Evolutionary conservation across 2,113 vertebrate species (phyloP).

Genomic region (Pelusios castaneus): DNA sequence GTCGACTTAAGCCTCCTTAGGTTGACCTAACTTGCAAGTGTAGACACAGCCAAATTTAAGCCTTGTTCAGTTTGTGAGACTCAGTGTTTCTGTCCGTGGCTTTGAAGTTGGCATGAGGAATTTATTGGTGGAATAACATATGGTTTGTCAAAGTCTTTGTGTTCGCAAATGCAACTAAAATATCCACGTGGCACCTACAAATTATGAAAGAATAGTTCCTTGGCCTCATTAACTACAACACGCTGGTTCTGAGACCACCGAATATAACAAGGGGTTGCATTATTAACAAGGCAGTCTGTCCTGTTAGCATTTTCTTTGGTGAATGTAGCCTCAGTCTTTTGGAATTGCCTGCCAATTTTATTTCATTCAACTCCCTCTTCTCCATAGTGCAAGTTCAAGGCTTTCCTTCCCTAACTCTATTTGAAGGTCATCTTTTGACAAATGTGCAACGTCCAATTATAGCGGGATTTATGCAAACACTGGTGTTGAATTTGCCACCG

Average conservation of each 20-base stretch:
- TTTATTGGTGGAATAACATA: neutral
- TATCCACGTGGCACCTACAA: neutral
- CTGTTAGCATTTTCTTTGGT: neutral
- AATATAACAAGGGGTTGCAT: neutral
- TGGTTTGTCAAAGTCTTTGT: neutral
- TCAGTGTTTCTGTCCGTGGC: neutral
- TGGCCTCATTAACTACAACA: neutral
- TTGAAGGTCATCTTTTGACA: neutral
- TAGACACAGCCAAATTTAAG: no score
- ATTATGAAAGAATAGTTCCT: neutral
- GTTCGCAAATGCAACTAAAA: neutral
- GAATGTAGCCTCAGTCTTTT: neutral
- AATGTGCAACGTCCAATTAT: neutral
- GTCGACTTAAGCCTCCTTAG: no score
- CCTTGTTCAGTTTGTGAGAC: neutral
- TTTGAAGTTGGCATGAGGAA: neutral
- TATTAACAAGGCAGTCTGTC: neutral
- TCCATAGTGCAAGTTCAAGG: neutral
- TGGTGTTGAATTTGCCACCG: neutral
- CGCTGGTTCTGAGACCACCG: no score
- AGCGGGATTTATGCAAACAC: neutral
- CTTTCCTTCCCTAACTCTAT: neutral
- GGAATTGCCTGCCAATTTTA: conserved; percentile 21
- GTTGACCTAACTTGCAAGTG: no score
- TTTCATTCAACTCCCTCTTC: neutral